These are phyloP conservation scores for Elysia chlorotica DNA, from an alignment of 1,140 invertebrate genomes.

Conservation along the genomic window DNA sequence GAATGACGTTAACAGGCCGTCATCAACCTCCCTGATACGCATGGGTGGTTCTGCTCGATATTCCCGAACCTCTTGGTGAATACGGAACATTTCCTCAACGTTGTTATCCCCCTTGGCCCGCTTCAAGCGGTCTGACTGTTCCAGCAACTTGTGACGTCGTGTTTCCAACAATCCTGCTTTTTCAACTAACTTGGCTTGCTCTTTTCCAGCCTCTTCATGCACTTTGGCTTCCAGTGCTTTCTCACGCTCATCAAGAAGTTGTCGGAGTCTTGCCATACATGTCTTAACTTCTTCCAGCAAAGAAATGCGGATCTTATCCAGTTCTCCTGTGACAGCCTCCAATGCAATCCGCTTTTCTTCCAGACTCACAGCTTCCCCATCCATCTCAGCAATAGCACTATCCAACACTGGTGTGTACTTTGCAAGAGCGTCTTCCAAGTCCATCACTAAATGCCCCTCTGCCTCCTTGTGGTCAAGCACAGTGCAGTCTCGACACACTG, in stretches of 20 bases:
- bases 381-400: slow-evolving; percentile 35
- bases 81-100: slow-evolving; percentile 40
- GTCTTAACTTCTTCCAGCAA: slow-evolving; percentile 33
- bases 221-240: slow-evolving; percentile 36
- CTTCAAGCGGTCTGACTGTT: slow-evolving; percentile 28
- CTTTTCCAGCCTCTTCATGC: slow-evolving; percentile 33
- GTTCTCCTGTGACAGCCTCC: slow-evolving; percentile 28
- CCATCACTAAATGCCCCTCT: slow-evolving; percentile 42
- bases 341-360: slow-evolving; percentile 32
- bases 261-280: slow-evolving; percentile 33
- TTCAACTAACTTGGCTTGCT: slow-evolving; percentile 35
- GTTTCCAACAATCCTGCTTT: slow-evolving; percentile 32
- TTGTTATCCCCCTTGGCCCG: slow-evolving; percentile 33
- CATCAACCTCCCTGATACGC: slow-evolving; percentile 37
- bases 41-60: slow-evolving; percentile 28
- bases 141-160: slow-evolving; percentile 19
- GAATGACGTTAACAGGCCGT: slow-evolving; percentile 41
- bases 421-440: slow-evolving; percentile 38
- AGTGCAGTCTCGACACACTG: slow-evolving; percentile 51
- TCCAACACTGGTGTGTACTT: slow-evolving; percentile 43
- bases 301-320: slow-evolving; percentile 28
- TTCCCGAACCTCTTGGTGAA: slow-evolving; percentile 32
- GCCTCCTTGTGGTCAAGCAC: slow-evolving; percentile 49
- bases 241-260: slow-evolving; percentile 36
- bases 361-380: slow-evolving; percentile 30